These are phyloP conservation scores for Telenomus remus DNA, from an alignment of 1,140 invertebrate species.

Conservation along the genomic window DNA sequence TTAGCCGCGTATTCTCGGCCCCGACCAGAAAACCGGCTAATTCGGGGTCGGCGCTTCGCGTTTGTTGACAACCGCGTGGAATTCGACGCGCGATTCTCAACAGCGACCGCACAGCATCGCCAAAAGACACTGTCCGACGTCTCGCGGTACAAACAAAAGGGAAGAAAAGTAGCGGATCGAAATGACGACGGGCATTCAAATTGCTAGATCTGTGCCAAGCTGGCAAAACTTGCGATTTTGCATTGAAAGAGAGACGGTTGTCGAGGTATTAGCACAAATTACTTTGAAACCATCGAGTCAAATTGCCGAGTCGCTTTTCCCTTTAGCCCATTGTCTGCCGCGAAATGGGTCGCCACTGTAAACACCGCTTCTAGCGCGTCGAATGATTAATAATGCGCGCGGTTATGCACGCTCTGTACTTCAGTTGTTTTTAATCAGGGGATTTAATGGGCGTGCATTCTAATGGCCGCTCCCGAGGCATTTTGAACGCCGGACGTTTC, in stretches of 20 bases:
- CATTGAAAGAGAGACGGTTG: conserved; percentile 39
- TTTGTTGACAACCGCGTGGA: conserved; percentile 6
- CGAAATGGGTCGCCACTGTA: conserved; percentile 47
- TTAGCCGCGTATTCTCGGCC: conserved; percentile 41
- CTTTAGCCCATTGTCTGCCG: conserved; percentile 43
- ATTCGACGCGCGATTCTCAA: conserved; percentile 24
- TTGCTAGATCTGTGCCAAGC: conserved; percentile 60
- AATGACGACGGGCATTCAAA: conserved; percentile 62
- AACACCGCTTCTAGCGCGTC: conserved; percentile 50
- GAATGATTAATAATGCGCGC: conserved; percentile 52
- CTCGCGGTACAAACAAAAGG: conserved; percentile 4
- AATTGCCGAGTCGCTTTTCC: conserved; percentile 55
- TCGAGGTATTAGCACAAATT: conserved; percentile 55
- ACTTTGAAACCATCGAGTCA: conserved; percentile 56
- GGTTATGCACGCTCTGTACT: conserved; percentile 40
- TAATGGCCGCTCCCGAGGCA: conserved; percentile 8
- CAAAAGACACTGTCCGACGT: conserved; percentile 34
- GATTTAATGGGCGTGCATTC: conserved; percentile 40
- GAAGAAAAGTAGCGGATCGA: conserved; percentile 56
- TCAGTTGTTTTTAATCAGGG: conserved; percentile 52
- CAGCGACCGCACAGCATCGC: conserved; percentile 25
- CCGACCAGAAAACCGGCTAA: conserved; percentile 38
- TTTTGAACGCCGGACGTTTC: conserved; percentile 19
- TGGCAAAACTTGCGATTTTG: conserved; percentile 59
- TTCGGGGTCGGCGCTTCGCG: conserved; percentile 17